Conservation (phyloP, 2,888 invertebrate genomes). For the Acleris literana region DNA sequence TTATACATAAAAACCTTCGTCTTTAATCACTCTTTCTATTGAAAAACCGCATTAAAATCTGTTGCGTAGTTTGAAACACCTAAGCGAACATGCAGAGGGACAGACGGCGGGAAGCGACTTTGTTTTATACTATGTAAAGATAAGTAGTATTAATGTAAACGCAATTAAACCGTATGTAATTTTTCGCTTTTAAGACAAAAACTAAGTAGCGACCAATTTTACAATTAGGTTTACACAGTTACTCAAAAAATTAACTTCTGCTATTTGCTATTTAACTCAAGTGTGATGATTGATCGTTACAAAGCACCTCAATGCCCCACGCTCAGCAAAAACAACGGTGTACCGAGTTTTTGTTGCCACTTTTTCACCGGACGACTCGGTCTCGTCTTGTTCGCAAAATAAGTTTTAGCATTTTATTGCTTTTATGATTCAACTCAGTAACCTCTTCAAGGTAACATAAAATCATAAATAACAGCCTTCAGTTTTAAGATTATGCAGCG, state of each 20-base stretch:
- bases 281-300: slow-evolving; percentile 5
- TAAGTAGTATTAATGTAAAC: too few relatives aligned
- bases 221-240: background rate
- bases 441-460: slow-evolving; percentile 27
- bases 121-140: too few relatives aligned
- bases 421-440: slow-evolving; percentile 13
- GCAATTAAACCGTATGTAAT: too few relatives aligned
- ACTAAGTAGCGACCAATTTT: too few relatives aligned
- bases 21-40: too few relatives aligned
- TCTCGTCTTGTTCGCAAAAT: slow-evolving; percentile 25
- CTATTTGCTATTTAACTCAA: background rate
- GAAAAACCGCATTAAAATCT: too few relatives aligned
- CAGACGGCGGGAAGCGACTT: too few relatives aligned
- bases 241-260: background rate
- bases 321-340: slow-evolving; percentile 22
- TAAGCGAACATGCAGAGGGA: too few relatives aligned
- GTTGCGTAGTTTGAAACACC: too few relatives aligned
- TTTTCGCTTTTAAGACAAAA: too few relatives aligned
- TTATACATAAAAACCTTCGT: too few relatives aligned
- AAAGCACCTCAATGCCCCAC: slow-evolving; percentile 9
- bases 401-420: slow-evolving; percentile 20
- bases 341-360: slow-evolving; percentile 23
- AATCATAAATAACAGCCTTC: background rate
- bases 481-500: background rate
- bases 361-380: slow-evolving; percentile 19